Percentiles rank a stretch among this genome's conserved stretches.
phyloP scores from a whole-genome alignment of 2,888 invertebrate genomes.

The Pimpla rufipes region DNA sequence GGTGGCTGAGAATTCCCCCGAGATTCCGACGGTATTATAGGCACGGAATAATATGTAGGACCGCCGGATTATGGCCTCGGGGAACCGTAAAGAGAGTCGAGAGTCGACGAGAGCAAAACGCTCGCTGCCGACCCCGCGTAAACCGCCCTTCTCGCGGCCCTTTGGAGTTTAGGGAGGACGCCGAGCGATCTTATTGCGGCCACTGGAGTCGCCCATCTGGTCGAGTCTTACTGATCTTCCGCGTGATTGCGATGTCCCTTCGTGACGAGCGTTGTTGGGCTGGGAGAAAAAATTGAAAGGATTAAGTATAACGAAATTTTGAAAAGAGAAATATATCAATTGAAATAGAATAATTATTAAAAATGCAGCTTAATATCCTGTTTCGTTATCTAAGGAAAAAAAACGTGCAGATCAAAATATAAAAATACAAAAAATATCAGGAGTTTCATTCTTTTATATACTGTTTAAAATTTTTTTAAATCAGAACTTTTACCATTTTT shows the following conservation, averaged over 20 bases:
- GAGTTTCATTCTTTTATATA: no score
- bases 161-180: constrained; percentile 17
- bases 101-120: constrained; percentile 43
- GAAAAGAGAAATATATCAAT: no score
- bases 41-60: constrained; percentile 50
- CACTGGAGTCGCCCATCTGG: constrained; percentile 60
- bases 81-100: constrained; percentile 45
- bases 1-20: constrained; percentile 48
- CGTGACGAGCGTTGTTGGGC: neutral
- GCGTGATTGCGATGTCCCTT: constrained; percentile 62
- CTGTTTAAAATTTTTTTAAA: no score
- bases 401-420: no score
- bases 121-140: constrained; percentile 25
- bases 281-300: neutral
- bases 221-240: constrained; percentile 79
- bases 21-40: constrained; percentile 51
- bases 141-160: constrained; percentile 7
- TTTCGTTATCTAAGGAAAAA: no score
- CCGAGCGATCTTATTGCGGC: constrained; percentile 25
- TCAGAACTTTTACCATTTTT: no score
- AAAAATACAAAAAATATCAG: no score
- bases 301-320: neutral
- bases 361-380: no score
- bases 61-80: constrained; percentile 53
- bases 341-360: no score